A percentile compares a stretch with the other conserved stretches of the same genome.
These are phyloP conservation scores for Arvicanthis niloticus DNA, from an alignment of 2,113 vertebrate genomes.

Conservation along the genomic window DNA sequence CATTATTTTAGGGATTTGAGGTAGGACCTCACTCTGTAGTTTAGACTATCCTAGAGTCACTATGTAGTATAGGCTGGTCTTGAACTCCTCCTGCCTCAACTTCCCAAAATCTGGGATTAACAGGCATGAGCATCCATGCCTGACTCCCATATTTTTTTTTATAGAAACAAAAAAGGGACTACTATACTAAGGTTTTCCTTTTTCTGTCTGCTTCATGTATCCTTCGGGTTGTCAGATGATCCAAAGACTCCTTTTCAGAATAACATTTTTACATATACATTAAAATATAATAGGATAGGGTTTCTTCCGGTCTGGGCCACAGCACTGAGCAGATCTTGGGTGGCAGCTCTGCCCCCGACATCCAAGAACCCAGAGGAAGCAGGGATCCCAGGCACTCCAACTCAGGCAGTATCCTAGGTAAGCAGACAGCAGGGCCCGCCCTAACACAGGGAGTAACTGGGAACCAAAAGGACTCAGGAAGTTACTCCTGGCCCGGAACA, in stretches of 20 bases:
- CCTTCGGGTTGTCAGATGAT: not conserved
- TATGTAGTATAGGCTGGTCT: not conserved
- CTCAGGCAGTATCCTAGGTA: no score
- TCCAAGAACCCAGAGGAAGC: no score
- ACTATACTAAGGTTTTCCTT: not conserved
- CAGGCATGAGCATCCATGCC: not conserved
- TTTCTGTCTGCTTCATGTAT: not conserved
- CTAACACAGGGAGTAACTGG: no score
- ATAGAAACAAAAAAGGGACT: not conserved
- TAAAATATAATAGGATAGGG: conserved; percentile 1
- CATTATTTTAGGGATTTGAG: not conserved
- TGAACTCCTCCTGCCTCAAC: not conserved
- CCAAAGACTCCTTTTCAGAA: not conserved
- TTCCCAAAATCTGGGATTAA: not conserved
- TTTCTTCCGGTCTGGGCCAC: no score
- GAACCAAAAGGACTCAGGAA: no score
- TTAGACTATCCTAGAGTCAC: not conserved
- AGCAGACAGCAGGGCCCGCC: no score
- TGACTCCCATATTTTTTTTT: not conserved
- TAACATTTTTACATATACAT: conserved; percentile 25
- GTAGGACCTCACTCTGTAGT: not conserved
- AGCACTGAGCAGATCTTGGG: no score
- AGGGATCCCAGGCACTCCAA: no score
- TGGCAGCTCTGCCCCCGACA: no score
- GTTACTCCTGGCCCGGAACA: no score